These are phyloP conservation scores for Gonocerus acuteangulatus DNA, from an alignment of 2,888 invertebrate genomes.

Conservation along the genomic window DNA sequence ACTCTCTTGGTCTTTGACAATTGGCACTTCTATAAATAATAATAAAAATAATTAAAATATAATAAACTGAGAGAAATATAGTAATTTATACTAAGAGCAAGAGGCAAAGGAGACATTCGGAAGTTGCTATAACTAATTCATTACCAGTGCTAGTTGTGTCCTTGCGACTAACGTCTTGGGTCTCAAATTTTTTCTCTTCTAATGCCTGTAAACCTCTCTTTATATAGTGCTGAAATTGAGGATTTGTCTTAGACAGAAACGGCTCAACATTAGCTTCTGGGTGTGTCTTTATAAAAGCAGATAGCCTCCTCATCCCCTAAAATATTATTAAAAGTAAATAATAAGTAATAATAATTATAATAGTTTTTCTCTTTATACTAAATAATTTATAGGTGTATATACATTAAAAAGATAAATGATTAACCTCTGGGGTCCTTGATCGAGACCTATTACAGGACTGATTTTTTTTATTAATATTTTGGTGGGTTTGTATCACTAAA, in stretches of 20 bases:
- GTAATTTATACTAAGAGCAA: neutral
- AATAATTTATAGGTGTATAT: too few species aligned
- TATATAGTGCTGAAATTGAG: constrained; percentile 80
- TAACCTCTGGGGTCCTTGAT: too few species aligned
- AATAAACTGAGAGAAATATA: neutral
- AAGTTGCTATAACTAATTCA: too few species aligned
- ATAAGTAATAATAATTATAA: neutral
- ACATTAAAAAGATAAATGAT: too few species aligned
- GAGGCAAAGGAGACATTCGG: too few species aligned
- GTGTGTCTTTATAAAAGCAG: constrained; percentile 66
- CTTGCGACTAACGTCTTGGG: constrained; percentile 7
- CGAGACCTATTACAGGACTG: too few species aligned
- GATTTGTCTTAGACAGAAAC: constrained; percentile 72
- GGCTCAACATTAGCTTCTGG: constrained; percentile 80
- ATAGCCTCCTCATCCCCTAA: constrained; percentile 69
- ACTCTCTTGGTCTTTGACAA: neutral
- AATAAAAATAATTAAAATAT: neutral
- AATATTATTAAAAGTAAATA: constrained; percentile 17
- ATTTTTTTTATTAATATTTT: too few species aligned
- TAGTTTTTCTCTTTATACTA: too few species aligned
- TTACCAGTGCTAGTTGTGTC: constrained; percentile 6
- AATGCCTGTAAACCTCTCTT: constrained; percentile 64
- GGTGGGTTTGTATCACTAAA: too few species aligned
- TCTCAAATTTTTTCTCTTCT: constrained; percentile 44
- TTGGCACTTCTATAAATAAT: neutral